Percentiles rank a stretch among this genome's conserved stretches.
Conservation (phyloP, 2,888 invertebrate species). For the Agrochola lychnidis region DNA sequence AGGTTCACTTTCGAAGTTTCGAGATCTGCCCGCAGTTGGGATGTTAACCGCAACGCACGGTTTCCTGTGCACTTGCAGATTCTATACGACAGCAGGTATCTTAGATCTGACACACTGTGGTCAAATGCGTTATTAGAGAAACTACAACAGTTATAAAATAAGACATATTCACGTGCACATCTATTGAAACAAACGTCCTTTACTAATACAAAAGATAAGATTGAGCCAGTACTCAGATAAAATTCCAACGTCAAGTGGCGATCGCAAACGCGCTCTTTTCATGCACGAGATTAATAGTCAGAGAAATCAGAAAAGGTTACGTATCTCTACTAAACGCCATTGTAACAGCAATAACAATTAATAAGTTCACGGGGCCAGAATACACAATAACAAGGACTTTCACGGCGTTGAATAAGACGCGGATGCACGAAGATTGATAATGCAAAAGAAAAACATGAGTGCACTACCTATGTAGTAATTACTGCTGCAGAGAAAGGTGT, state of each 20-base stretch:
- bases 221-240: slow-evolving; percentile 63
- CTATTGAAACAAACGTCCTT: slow-evolving; percentile 73
- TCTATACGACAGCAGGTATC: slow-evolving; percentile 67
- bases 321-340: slow-evolving; percentile 61
- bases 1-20: slow-evolving; percentile 89
- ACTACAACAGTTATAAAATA: slow-evolving; percentile 73
- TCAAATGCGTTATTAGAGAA: slow-evolving; percentile 53
- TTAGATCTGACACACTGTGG: slow-evolving; percentile 56
- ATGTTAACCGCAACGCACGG: slow-evolving; percentile 83
- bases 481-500: slow-evolving; percentile 83
- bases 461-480: slow-evolving; percentile 81
- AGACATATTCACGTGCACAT: slow-evolving; percentile 75
- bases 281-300: slow-evolving; percentile 52
- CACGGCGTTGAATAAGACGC: slow-evolving; percentile 79
- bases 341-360: slow-evolving; percentile 77
- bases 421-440: slow-evolving; percentile 81
- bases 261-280: slow-evolving; percentile 37
- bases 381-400: slow-evolving; percentile 82
- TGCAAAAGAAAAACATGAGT: slow-evolving; percentile 81
- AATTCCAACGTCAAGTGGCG: slow-evolving; percentile 65
- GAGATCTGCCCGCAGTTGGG: slow-evolving; percentile 81
- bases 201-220: slow-evolving; percentile 57
- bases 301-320: slow-evolving; percentile 65
- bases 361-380: slow-evolving; percentile 74
- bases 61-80: slow-evolving; percentile 75